Evolutionary conservation across 2,797 vertebrate species (phyloP), one percentile per base, ranked within the genome.

Genomic region (Centroberyx gerrardi): DNA sequence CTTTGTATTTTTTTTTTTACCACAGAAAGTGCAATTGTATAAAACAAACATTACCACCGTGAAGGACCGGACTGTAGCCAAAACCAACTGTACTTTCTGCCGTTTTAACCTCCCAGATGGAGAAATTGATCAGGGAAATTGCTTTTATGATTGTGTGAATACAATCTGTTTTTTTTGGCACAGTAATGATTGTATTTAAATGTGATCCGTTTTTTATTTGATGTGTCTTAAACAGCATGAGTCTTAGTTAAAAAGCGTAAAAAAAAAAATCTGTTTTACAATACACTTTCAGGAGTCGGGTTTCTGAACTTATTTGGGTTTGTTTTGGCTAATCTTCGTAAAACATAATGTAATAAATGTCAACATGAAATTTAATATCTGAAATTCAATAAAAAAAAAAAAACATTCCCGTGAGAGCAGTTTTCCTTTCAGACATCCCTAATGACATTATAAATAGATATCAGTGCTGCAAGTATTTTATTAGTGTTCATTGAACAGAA

Each of bases 381-480:
- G 33, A 64, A 78, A 78, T 75, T 76, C 33, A 87, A 91, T 90
- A 51, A 81, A 88, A 88, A 66, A 1, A n/a, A 27, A 18, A 38
- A 31, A 69, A 62, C 14, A 28, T 67, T 81, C 14, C 42, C 62
- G 14, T 53, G 56, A 73, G 33, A 84, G 62, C 4, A 65, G 15
- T 40, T 68, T 78, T 28, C 64, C 8, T 78, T 79, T 49, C 8
- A 22, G 15, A 48, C 28, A 68, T 74, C 18, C 14, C 12, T 13
- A 5, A 22, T 82, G 29, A 42, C 49, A 61, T n/a, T 33, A 55
- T 42, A 33, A 15, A 55, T 2, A 65, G 49, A 58, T 53, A 70
- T 3, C 8, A 29, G 10, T 61, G 33, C n/a, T n/a, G 12, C 4
- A 56, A 53, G 13, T 28, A 3, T 18, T 61, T 13, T 33, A 1